Evolutionary conservation across 2,113 vertebrate genomes (phyloP).

Genomic region (Brienomyrus brachyistius): DNA sequence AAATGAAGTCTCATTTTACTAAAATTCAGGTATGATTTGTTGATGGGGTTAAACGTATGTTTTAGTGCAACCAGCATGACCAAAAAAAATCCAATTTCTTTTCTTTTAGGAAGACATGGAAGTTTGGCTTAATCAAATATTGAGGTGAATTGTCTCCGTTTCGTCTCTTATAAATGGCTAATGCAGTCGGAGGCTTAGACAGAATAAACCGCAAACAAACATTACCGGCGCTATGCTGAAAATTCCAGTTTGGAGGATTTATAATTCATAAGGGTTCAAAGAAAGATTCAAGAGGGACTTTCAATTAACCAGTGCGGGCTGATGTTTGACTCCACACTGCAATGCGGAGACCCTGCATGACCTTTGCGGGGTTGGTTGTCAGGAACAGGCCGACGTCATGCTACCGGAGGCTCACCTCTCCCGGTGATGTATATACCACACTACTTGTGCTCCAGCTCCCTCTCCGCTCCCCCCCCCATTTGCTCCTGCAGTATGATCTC

Average conservation of each 20-base stretch:
- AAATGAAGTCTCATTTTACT: neutral
- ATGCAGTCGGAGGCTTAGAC: neutral
- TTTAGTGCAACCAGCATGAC: neutral
- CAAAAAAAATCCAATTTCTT: neutral
- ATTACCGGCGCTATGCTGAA: neutral
- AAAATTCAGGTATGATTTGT: neutral
- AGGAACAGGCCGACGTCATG: neutral
- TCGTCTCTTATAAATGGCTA: neutral
- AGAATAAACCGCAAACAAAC: neutral
- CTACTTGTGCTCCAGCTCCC: neutral
- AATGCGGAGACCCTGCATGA: neutral
- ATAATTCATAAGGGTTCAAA: neutral
- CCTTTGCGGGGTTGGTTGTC: neutral
- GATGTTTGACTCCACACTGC: neutral
- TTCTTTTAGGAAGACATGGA: neutral
- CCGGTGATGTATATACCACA: neutral
- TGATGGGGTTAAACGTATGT: neutral
- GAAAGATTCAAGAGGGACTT: neutral
- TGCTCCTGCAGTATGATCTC: neutral
- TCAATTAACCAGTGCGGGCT: neutral
- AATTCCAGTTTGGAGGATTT: neutral
- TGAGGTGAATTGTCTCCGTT: neutral
- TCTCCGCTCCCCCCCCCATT: neutral
- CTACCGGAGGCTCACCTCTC: neutral
- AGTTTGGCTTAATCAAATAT: neutral